Percentiles rank a stretch among this genome's conserved stretches.
Conservation (phyloP, 2,888 invertebrate species). For the Metallyticus violacea region DNA sequence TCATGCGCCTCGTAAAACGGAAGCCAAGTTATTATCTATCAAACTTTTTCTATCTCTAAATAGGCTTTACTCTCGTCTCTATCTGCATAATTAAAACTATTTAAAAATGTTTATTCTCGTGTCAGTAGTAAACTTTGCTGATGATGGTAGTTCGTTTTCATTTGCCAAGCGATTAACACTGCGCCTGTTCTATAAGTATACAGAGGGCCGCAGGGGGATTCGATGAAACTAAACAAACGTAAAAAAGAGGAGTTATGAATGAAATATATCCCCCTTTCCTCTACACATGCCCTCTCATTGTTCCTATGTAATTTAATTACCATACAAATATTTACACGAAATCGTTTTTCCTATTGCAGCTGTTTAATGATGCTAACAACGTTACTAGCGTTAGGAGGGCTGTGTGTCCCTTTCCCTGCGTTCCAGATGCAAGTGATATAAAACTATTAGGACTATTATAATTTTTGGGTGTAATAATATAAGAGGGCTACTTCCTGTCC, state of each 20-base stretch:
- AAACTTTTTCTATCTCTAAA: no score
- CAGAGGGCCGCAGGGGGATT: not conserved
- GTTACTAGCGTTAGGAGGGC: not conserved
- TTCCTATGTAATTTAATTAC: not conserved
- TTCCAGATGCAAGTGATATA: no score
- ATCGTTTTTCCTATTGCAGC: not conserved
- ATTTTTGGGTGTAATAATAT: no score
- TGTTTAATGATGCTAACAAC: not conserved
- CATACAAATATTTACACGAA: not conserved
- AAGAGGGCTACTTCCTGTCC: no score
- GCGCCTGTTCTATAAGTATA: not conserved
- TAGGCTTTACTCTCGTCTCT: no score
- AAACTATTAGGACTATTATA: no score
- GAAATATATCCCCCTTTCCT: not conserved
- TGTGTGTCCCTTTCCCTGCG: not conserved
- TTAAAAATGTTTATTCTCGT: no score
- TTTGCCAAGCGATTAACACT: not conserved
- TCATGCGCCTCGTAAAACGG: no score
- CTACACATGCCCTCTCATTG: not conserved
- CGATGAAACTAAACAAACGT: not conserved
- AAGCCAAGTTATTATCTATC: no score
- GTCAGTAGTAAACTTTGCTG: no score
- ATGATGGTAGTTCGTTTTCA: no score
- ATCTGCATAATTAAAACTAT: no score
- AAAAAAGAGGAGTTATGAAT: not conserved